Evolutionary conservation across 2,888 invertebrate species (phyloP).

Genomic region (Nematopogon swammerdamellus): DNA sequence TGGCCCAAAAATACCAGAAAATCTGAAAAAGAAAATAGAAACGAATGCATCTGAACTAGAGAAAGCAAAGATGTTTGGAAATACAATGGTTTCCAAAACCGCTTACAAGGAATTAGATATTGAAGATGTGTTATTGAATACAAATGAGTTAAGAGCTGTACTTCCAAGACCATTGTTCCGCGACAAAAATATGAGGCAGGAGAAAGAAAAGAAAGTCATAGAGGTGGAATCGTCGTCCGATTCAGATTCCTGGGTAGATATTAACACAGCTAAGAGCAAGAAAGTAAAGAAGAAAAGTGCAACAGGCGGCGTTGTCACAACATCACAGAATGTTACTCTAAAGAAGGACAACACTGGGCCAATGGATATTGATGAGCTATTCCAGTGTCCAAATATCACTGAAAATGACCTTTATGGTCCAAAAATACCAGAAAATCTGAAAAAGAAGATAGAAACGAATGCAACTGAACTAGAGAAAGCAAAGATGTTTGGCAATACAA

Average conservation of each 20-base stretch:
- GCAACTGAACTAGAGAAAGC: not conserved
- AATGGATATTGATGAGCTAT: slow-evolving; percentile 5
- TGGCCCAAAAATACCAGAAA: slow-evolving; percentile 59
- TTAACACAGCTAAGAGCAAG: slow-evolving; percentile 21
- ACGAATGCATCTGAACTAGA: slow-evolving; percentile 2
- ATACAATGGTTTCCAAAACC: not conserved
- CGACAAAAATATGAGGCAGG: slow-evolving; percentile 12
- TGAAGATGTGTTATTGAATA: not conserved
- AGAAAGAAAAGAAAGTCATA: slow-evolving; percentile 15
- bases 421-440: slow-evolving; percentile 50
- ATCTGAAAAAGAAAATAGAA: slow-evolving; percentile 26
- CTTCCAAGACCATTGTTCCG: not conserved
- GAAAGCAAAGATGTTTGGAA: not conserved
- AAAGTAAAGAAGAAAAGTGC: too few relatives aligned
- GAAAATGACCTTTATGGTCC: slow-evolving; percentile 52
- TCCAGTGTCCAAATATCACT: not conserved
- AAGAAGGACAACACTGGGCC: too few relatives aligned
- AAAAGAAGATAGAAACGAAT: slow-evolving; percentile 21
- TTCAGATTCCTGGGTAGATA: slow-evolving; percentile 52
- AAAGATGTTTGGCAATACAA: not conserved
- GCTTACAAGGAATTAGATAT: not conserved
- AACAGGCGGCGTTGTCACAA: too few relatives aligned
- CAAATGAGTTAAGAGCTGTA: slow-evolving; percentile 16
- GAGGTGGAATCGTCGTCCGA: slow-evolving; percentile 27
- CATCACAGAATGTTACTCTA: too few relatives aligned